A percentile compares a stretch with the other conserved stretches of the same genome.
Evolutionary conservation across 92 coral and sea anemone genomes (phyloP).

Genomic region (Epizoanthus illoricatus): DNA sequence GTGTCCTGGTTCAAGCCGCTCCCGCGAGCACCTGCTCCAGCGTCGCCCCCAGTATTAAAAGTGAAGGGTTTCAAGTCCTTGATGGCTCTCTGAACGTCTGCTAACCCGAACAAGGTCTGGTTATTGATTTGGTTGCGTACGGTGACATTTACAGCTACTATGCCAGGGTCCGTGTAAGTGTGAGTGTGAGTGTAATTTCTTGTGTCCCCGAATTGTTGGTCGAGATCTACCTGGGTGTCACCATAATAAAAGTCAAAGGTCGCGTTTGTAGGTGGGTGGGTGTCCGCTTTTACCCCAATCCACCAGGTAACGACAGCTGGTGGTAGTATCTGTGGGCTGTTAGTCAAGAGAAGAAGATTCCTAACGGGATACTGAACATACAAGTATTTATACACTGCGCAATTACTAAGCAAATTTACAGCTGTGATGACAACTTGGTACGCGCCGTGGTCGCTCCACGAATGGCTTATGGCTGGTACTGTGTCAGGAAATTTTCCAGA

Average conservation of each 20-base stretch:
- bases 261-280: conserved; percentile 84
- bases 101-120: conserved; percentile 42
- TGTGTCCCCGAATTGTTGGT: conserved; percentile 37
- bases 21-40: conserved; percentile 68
- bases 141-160: conserved; percentile 49
- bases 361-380: conserved; percentile 62
- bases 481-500: conserved; percentile 42
- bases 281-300: conserved; percentile 42
- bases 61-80: conserved; percentile 52
- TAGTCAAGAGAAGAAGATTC: conserved; percentile 36
- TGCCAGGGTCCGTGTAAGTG: conserved; percentile 51
- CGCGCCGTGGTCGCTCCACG: conserved; percentile 52
- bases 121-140: conserved; percentile 59
- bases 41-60: conserved; percentile 66
- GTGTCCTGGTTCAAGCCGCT: conserved; percentile 55
- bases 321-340: conserved; percentile 79
- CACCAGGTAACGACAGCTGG: conserved; percentile 61
- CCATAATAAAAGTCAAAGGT: conserved; percentile 66
- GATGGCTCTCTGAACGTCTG: conserved; percentile 79
- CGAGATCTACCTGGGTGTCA: conserved; percentile 8
- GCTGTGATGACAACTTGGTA: conserved; percentile 49
- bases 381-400: background rate
- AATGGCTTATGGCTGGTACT: conserved; percentile 35
- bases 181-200: conserved; percentile 33
- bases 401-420: conserved; percentile 58